Evolutionary conservation across 2,797 vertebrate genomes (phyloP).

Genomic region (Remorina albescens): DNA sequence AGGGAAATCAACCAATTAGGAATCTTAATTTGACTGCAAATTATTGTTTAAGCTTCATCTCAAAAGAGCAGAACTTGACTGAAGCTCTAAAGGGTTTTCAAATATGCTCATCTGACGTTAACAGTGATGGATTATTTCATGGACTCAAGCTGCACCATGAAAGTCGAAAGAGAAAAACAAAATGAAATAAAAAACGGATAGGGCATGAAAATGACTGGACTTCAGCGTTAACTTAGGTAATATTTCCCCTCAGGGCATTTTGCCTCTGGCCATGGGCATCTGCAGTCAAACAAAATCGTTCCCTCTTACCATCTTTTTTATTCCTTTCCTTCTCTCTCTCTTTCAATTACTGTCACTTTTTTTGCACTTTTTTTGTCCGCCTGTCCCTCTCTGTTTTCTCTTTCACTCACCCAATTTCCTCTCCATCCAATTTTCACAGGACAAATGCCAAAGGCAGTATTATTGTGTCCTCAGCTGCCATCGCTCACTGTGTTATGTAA

Average conservation of each 20-base stretch:
- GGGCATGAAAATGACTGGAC: slow-evolving; percentile 38
- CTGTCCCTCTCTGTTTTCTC: slow-evolving; percentile 60
- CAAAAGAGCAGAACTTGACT: not conserved
- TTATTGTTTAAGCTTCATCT: not conserved
- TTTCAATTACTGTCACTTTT: slow-evolving; percentile 24
- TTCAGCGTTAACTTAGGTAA: slow-evolving; percentile 35
- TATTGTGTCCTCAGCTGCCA: slow-evolving; percentile 82
- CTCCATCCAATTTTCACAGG: slow-evolving; percentile 76
- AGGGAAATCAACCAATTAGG: too few relatives aligned
- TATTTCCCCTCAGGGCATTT: slow-evolving; percentile 37
- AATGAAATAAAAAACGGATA: slow-evolving; percentile 34
- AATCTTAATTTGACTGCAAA: not conserved
- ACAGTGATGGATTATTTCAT: slow-evolving; percentile 16
- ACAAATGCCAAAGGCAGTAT: slow-evolving; percentile 79
- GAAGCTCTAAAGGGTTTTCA: not conserved
- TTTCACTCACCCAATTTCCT: slow-evolving; percentile 71
- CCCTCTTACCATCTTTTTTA: slow-evolving; percentile 19
- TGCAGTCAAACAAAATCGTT: slow-evolving; percentile 19
- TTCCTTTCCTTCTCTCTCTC: slow-evolving; percentile 11
- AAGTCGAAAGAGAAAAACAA: not conserved
- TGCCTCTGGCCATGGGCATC: slow-evolving; percentile 28
- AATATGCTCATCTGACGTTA: not conserved
- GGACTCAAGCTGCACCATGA: not conserved
- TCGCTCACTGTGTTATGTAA: slow-evolving; percentile 79
- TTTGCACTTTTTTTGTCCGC: slow-evolving; percentile 47